These are phyloP conservation scores for Erebia aethiops DNA, from an alignment of 2,888 invertebrate species.

Conservation along the genomic window DNA sequence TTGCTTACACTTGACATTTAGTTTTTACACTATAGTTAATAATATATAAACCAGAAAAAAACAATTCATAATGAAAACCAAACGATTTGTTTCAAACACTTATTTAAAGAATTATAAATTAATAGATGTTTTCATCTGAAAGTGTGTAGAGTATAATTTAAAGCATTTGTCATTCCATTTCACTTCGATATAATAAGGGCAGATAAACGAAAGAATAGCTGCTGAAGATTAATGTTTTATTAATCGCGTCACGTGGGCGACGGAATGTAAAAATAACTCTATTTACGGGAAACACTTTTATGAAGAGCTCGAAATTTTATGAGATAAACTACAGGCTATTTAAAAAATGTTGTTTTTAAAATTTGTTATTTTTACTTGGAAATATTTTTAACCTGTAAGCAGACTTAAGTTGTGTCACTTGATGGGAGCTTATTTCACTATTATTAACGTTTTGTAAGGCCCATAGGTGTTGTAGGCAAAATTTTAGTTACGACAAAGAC, in stretches of 20 bases:
- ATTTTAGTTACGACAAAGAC: too few relatives aligned
- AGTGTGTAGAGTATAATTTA: background rate
- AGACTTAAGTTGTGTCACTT: too few relatives aligned
- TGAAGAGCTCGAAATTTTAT: background rate
- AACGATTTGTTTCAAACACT: background rate
- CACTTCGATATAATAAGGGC: conserved; percentile 5
- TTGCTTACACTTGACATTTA: too few relatives aligned
- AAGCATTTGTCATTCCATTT: conserved; percentile 3
- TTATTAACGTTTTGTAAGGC: too few relatives aligned
- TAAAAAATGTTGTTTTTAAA: too few relatives aligned
- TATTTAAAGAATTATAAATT: too few relatives aligned
- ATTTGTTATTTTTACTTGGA: too few relatives aligned
- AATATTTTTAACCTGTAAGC: too few relatives aligned
- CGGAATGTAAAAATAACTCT: conserved; percentile 22
- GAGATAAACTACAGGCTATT: background rate
- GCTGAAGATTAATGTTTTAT: conserved; percentile 31
- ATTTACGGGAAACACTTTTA: conserved; percentile 15
- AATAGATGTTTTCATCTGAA: background rate
- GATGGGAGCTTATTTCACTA: too few relatives aligned
- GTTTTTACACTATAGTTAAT: too few relatives aligned
- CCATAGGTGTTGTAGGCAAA: too few relatives aligned
- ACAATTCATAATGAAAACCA: background rate
- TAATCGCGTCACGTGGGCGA: conserved; percentile 25
- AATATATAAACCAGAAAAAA: too few relatives aligned
- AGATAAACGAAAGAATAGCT: conserved; percentile 26